Evolutionary conservation across 2,113 vertebrate species (phyloP), one percentile per base, ranked within the genome.

Genomic region (Catagonus wagneri): DNA sequence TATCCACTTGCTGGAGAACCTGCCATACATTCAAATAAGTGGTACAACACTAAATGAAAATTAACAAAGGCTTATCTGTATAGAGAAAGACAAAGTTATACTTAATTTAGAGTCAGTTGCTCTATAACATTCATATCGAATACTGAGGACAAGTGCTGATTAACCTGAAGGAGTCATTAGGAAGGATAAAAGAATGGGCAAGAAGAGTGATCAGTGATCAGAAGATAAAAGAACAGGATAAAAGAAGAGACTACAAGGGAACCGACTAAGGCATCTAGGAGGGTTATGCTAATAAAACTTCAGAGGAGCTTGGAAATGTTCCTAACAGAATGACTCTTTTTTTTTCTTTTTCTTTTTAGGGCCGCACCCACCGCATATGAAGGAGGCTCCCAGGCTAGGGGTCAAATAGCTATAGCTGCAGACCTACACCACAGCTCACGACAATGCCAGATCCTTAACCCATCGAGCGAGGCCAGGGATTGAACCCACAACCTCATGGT

Each of bases 1-100:
- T 99, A 98, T 99, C 99, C 97, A 99, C 99, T 98, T 99, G 99
- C 98, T 99, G 98, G 96, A 99, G 99, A 93, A 99, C 99, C 99
- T 99, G 97, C 32, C 98, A 94, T 14, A 97, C 50, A 98, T 94
- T 96, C 72, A 98, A 39, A 97, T 81, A 95, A 98, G 88, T 66
- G 44, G 86, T 36, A 93, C 27, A 86, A 75, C 15, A 72, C 25
- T 81, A 61, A 90, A 86, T 96, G 96, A 93, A 96, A 80, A 88
- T 93, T 89, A 96, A 27, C 0, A 90, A 94, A 97, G 20, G 2
- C 89, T 96, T 54, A 56, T 69, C 95, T 97, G 60, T 25, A 95
- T 12, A 88, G 44, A 89, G 90, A 91, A 79, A 63, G 29, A 85
- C 14, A 87, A 92, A 83, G 81, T 29, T n/a, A 7, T 16, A 89